Percentiles rank a stretch among this genome's conserved stretches.
Evolutionary conservation across 2,888 invertebrate species (phyloP).

Genomic region (Physocephala rufipes): DNA sequence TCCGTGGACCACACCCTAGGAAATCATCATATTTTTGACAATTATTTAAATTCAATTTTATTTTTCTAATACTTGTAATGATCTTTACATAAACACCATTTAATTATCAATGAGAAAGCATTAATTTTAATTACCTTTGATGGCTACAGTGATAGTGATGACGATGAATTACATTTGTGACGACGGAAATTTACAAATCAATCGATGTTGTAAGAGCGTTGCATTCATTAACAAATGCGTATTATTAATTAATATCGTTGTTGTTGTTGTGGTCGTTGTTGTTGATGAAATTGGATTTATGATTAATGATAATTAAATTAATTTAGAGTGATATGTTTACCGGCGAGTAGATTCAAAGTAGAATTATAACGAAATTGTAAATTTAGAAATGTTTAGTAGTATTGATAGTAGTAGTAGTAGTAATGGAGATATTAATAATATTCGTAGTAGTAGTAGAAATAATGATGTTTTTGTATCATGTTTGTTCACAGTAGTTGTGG

Average conservation of each 20-base stretch:
- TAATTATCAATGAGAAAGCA: slow-evolving; percentile 3
- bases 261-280: slow-evolving; percentile 31
- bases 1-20: too few species aligned
- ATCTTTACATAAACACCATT: background rate
- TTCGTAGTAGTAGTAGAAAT: slow-evolving; percentile 11
- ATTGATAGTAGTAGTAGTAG: slow-evolving; percentile 13
- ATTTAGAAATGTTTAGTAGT: too few species aligned
- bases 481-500: background rate
- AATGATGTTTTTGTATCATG: too few species aligned
- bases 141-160: slow-evolving; percentile 50
- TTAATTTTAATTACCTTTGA: slow-evolving; percentile 54
- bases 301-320: slow-evolving; percentile 22
- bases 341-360: background rate
- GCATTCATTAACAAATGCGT: slow-evolving; percentile 31
- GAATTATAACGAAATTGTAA: too few species aligned
- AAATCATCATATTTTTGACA: too few species aligned
- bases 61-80: too few species aligned
- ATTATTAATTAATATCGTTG: slow-evolving; percentile 12
- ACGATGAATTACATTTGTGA: slow-evolving; percentile 11
- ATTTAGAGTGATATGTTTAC: slow-evolving; percentile 24
- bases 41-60: too few species aligned
- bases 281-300: slow-evolving; percentile 19
- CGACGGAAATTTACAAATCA: slow-evolving; percentile 33
- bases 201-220: slow-evolving; percentile 22
- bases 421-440: background rate